phyloP scores from a whole-genome alignment of 2,888 invertebrate species.

The Caenorhabditis uteleia region DNA sequence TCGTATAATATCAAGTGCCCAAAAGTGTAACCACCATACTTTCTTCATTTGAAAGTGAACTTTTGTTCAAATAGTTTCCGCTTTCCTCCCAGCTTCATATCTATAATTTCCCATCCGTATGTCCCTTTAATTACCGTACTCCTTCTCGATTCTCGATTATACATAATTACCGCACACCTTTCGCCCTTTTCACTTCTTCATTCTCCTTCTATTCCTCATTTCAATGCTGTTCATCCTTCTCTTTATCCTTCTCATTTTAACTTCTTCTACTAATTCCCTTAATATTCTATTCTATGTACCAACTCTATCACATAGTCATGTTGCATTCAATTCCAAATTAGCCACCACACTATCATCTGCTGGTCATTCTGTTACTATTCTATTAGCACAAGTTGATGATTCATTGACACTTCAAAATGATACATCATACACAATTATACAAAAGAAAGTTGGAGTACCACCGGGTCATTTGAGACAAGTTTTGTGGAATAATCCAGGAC shows the following conservation, averaged over 20 bases:
- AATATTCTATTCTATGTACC: slow-evolving; percentile 61
- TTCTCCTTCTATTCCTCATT: neutral
- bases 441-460: slow-evolving; percentile 44
- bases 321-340: slow-evolving; percentile 59
- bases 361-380: slow-evolving; percentile 55
- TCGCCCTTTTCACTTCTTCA: too few species aligned
- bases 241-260: too few species aligned
- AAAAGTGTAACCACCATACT: too few species aligned
- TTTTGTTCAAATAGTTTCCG: too few species aligned
- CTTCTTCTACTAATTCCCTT: slow-evolving; percentile 1
- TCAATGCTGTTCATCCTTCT: neutral
- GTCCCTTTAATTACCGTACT: too few species aligned
- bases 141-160: too few species aligned
- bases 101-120: too few species aligned
- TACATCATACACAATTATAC: slow-evolving; percentile 21
- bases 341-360: slow-evolving; percentile 47
- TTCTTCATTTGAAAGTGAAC: too few species aligned
- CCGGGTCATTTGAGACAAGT: slow-evolving; percentile 41
- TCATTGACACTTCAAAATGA: slow-evolving; percentile 11
- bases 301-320: slow-evolving; percentile 62
- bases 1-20: too few species aligned
- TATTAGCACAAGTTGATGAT: slow-evolving; percentile 44
- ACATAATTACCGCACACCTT: too few species aligned
- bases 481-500: slow-evolving; percentile 66
- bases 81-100: too few species aligned